Percentiles rank a stretch among this genome's conserved stretches.
phyloP scores from a whole-genome alignment of 1,140 invertebrate species.

The Drosophila rhopaloa region DNA sequence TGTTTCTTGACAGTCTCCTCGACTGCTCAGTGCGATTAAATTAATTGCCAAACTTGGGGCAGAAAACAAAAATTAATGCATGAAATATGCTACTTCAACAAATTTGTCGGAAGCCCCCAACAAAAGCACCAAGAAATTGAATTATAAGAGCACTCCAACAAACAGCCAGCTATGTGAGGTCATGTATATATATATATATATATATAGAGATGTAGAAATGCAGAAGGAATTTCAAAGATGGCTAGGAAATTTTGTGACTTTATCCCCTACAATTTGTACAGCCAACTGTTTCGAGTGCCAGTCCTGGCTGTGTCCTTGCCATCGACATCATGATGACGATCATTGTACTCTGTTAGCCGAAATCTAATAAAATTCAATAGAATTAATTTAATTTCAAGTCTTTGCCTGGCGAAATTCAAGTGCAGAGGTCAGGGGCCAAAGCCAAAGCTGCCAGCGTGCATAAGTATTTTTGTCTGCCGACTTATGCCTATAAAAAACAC shows the following conservation, averaged over 20 bases:
- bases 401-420: slow-evolving; percentile 65
- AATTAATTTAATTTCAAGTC: slow-evolving; percentile 77
- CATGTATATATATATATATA: slow-evolving; percentile 7
- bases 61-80: slow-evolving; percentile 57
- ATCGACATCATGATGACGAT: slow-evolving; percentile 39
- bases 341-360: slow-evolving; percentile 48
- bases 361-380: slow-evolving; percentile 80
- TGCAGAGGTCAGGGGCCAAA: slow-evolving; percentile 47
- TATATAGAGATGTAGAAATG: slow-evolving; percentile 19
- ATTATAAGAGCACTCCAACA: slow-evolving; percentile 57
- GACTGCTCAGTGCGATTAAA: slow-evolving; percentile 49
- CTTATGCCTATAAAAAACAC: slow-evolving; percentile 4
- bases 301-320: slow-evolving; percentile 46
- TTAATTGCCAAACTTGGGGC: slow-evolving; percentile 68
- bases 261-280: slow-evolving; percentile 34
- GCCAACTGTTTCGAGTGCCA: slow-evolving; percentile 34
- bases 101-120: slow-evolving; percentile 56
- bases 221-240: slow-evolving; percentile 36
- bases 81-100: slow-evolving; percentile 63
- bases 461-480: slow-evolving; percentile 42
- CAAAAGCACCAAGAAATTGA: slow-evolving; percentile 62
- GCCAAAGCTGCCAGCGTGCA: slow-evolving; percentile 48
- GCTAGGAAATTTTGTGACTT: slow-evolving; percentile 37
- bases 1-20: slow-evolving; percentile 47
- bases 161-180: slow-evolving; percentile 1